Base-by-base conservation (phyloP, 2,797 vertebrate genomes). In the Triplophysa yarkandensis region DNA sequence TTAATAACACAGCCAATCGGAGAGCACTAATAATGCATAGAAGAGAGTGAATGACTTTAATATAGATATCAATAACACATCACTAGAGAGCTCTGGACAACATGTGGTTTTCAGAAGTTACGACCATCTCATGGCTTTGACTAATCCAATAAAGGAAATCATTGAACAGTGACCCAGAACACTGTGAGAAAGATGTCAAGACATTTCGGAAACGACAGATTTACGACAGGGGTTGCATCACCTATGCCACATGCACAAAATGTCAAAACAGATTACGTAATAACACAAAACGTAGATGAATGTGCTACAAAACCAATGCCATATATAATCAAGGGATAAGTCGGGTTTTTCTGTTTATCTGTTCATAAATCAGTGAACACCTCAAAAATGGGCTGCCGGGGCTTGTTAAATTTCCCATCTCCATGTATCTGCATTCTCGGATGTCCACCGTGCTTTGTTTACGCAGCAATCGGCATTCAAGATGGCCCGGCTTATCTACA, bases 131-230 rank as follows among this genome's bases (percentile, higher is more conserved):
- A 67, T 68, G 58, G 62, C 74, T 61, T 70, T 77, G 69, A 71
- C 65, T 76, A 77, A 79, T 82, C 76, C 73, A 76, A 77, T 78
- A 79, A 65, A 71, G n/a, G 54, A 44, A 77, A 70, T 78, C 71
- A 74, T n/a, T 79, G 61, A 79, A 70, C 65, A 41, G 43, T 52
- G 46, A 54, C 75, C 76, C 76, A 74, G 73, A 55, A 69, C 36
- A 30, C 0, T 4, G 30, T 41, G 14, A 32, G 11, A 41, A 43
- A 72, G 60, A 54, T 48, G 36, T 65, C 39, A 21, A 36, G 70
- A 46, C 27, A 34, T 17, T 48, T 6, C 0, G 6, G 25, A 62
- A 50, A 62, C 4, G 28, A 50, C 28, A 48, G 21, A 9, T 39
- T 57, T 17, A 57, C 14, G 13, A 21, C n/a, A 48, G 39, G 9